Evolutionary conservation across 1,140 invertebrate species (phyloP), one percentile per base, ranked within the genome.

Genomic region (Goniozus legneri): DNA sequence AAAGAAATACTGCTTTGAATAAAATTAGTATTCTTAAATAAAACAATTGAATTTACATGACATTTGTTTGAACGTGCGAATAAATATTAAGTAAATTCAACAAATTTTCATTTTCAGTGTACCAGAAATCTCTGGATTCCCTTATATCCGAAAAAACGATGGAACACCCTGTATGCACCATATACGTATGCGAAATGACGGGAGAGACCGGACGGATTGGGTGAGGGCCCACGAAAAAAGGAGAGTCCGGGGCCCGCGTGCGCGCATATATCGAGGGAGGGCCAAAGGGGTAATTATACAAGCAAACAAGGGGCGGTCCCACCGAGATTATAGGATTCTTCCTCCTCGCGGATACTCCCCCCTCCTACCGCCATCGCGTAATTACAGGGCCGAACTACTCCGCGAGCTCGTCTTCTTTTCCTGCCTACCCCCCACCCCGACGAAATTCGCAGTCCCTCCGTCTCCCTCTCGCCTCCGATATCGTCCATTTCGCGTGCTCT

Each of bases 271-370:
- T 67, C 56, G 62, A 65, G 64, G 65, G 66, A 67, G 65, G 62
- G 58, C 54, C 47, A 65, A n/a, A 47, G 40, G 59, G 65, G 67
- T 70, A 71, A 71, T 71, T 69, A 70, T 69, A 67, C 70, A 71
- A 69, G 68, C 69, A 71, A 72, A 71, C 68, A 69, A 71, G 68
- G 64, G 68, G 67, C 65, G 65, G 68, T 63, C 57, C 67, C 60
- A 48, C 43, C 46, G 50, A 64, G 62, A 73, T 73, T 73, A 71
- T 73, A 73, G 68, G 68, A 54, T 69, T 62, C 45, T 37, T 44
- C 43, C 27, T 2, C 10, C 15, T 33, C 45, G 47, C 38, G 39
- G 33, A 41, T 32, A 22, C 43, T 41, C 30, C 21, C 13, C 22
- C 46, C 60, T 56, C 35, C 38, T 34, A 3, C 12, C 10, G 12